phyloP scores from a whole-genome alignment of 2,888 invertebrate species.

The Diaphora mendica region DNA sequence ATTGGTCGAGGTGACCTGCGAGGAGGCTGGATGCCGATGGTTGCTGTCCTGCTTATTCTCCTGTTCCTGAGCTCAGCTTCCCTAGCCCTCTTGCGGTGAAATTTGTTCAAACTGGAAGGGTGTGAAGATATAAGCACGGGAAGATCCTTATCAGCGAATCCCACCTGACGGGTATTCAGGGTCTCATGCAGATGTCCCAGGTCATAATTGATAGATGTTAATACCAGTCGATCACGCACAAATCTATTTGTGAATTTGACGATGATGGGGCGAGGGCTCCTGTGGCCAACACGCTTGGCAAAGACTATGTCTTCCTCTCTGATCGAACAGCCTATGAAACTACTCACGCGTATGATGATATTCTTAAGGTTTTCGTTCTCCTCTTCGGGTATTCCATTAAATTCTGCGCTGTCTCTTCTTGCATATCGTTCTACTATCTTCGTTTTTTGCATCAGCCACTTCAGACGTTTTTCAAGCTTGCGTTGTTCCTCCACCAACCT shows the following conservation, averaged over 20 bases:
- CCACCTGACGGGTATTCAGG: neutral
- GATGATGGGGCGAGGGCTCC: slow-evolving; percentile 3
- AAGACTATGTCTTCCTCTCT: neutral
- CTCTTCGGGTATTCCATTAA: slow-evolving; percentile 13
- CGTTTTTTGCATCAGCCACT: neutral
- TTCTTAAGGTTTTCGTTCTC: neutral
- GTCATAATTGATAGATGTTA: neutral
- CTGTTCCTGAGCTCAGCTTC: neutral
- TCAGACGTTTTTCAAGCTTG: neutral
- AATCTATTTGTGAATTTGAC: neutral
- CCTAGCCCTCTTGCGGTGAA: slow-evolving; percentile 9
- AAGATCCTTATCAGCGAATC: neutral
- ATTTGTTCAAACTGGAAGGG: slow-evolving; percentile 3
- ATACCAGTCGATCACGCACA: slow-evolving; percentile 6
- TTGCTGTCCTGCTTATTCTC: too few relatives aligned
- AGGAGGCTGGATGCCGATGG: neutral
- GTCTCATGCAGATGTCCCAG: neutral
- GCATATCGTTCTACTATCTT: neutral
- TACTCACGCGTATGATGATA: neutral
- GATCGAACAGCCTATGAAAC: neutral
- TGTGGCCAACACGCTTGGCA: neutral
- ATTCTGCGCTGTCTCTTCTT: neutral
- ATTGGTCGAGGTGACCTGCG: neutral
- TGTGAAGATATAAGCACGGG: slow-evolving; percentile 2
- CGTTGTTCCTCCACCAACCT: slow-evolving; percentile 1